Conservation (phyloP, 2,888 invertebrate species). For the Drosophila kanekoi region DNA sequence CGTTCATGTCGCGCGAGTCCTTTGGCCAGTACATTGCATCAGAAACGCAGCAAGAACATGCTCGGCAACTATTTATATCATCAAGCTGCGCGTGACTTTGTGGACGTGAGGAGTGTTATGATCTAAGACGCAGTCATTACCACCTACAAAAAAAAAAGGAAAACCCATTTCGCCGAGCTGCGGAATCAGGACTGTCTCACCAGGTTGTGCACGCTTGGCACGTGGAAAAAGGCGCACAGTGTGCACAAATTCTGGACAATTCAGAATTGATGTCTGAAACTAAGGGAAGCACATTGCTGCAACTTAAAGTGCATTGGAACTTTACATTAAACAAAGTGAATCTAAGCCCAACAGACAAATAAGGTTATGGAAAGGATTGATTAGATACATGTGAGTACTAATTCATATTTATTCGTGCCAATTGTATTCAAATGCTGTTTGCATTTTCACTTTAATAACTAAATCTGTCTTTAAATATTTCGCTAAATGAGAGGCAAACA, state of each 20-base stretch:
- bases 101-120: neutral
- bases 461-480: neutral
- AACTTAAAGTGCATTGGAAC: too few species aligned
- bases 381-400: too few species aligned
- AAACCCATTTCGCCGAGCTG: neutral
- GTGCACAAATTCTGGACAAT: neutral
- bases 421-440: too few species aligned
- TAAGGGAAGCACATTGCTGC: too few species aligned
- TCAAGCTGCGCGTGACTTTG: neutral
- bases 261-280: too few species aligned
- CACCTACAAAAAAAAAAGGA: neutral
- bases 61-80: neutral
- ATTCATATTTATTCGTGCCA: too few species aligned
- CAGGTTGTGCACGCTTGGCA: too few species aligned
- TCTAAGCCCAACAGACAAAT: too few species aligned
- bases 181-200: too few species aligned
- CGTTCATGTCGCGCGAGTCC: neutral
- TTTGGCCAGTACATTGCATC: neutral
- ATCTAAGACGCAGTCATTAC: neutral
- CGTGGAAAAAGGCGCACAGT: neutral
- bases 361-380: neutral
- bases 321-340: too few species aligned
- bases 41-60: neutral
- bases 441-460: neutral
- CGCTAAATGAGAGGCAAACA: constrained; percentile 24